A percentile compares a stretch with the other conserved stretches of the same genome.
These are phyloP conservation scores for Stigmatopora nigra DNA, from an alignment of 2,113 vertebrate genomes.

Conservation along the genomic window DNA sequence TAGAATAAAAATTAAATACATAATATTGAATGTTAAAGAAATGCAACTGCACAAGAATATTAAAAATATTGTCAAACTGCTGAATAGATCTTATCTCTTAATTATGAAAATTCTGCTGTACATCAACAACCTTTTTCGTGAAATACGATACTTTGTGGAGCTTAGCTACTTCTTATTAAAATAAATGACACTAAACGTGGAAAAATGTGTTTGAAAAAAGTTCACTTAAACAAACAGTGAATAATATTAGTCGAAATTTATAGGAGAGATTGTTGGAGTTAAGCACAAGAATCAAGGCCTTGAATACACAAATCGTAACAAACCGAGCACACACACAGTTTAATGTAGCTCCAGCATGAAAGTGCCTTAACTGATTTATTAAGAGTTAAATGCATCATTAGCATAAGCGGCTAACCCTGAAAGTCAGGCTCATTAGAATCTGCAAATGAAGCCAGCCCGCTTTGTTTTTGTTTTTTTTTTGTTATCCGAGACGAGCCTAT, in stretches of 20 bases:
- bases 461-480: slow-evolving; percentile 48
- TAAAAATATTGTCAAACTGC: no score
- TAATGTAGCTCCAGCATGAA: slow-evolving; percentile 45
- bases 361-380: slow-evolving; percentile 71
- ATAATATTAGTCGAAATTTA: slow-evolving; percentile 8
- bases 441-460: slow-evolving; percentile 57
- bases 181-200: no score
- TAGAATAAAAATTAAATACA: background rate
- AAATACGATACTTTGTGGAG: no score
- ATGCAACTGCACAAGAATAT: no score
- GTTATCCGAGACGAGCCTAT: slow-evolving; percentile 32
- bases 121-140: no score
- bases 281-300: slow-evolving; percentile 37
- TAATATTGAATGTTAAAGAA: no score
- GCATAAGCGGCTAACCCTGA: slow-evolving; percentile 68
- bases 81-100: no score
- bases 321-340: slow-evolving; percentile 1
- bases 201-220: no score
- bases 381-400: slow-evolving; percentile 72
- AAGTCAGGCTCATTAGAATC: slow-evolving; percentile 68
- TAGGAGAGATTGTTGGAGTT: slow-evolving; percentile 13
- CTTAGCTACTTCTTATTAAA: no score
- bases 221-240: background rate
- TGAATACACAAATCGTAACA: slow-evolving; percentile 25
- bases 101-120: no score